phyloP scores from a whole-genome alignment of 2,888 invertebrate species.

The Meiosimyza decipiens region DNA sequence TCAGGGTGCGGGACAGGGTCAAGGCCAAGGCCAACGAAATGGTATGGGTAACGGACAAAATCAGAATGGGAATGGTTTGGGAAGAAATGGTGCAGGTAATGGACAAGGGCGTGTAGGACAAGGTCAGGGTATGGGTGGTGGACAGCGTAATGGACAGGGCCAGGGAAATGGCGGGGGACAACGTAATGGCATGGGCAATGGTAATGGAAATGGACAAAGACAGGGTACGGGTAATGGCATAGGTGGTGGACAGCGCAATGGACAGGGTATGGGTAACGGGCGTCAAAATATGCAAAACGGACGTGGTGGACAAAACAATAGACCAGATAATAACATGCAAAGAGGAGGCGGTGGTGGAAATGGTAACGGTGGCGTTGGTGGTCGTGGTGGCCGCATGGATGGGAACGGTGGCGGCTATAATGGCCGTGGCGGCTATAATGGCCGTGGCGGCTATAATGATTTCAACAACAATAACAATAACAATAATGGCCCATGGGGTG shows the following conservation, averaged over 20 bases:
- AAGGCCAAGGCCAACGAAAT: conserved; percentile 4
- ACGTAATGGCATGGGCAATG: not conserved
- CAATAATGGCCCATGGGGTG: conserved; percentile 7
- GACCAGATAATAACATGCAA: not conserved
- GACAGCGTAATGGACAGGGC: conserved; percentile 22
- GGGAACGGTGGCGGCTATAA: conserved; percentile 16
- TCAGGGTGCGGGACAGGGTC: not conserved
- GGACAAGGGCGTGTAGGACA: conserved; percentile 21
- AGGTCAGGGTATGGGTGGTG: not conserved
- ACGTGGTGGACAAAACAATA: conserved; percentile 20
- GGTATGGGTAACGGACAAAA: conserved; percentile 1
- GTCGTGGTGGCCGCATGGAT: conserved; percentile 3
- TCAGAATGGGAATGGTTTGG: not conserved
- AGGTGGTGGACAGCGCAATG: conserved; percentile 19
- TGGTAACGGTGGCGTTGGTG: conserved; percentile 14
- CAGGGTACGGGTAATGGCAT: not conserved
- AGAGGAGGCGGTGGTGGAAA: conserved; percentile 8
- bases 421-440: not conserved
- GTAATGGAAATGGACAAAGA: not conserved
- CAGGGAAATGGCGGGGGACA: conserved; percentile 16
- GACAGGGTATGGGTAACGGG: conserved; percentile 24
- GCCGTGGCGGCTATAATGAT: not conserved
- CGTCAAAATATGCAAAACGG: conserved; percentile 9
- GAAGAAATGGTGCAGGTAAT: conserved; percentile 17
- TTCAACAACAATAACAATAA: not conserved